Evolutionary conservation across 2,113 vertebrate species (phyloP).

Genomic region (Phodopus roborovskii): DNA sequence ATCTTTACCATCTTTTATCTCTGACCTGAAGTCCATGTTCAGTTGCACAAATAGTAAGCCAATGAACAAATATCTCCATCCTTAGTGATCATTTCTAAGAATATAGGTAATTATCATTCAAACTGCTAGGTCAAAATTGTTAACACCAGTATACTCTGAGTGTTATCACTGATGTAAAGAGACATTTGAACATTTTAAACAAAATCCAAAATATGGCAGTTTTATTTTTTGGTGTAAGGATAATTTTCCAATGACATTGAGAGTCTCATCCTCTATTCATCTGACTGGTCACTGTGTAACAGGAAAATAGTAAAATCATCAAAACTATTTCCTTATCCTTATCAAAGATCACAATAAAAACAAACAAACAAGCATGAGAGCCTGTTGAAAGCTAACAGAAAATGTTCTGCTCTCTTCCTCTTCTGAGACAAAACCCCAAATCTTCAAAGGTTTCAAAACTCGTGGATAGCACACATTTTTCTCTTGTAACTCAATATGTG

Average conservation of each 20-base stretch:
- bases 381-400: not conserved
- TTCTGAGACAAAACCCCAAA: not conserved
- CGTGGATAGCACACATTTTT: not conserved
- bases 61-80: not conserved
- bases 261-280: not conserved
- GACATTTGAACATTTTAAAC: not conserved
- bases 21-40: not conserved
- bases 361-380: not conserved
- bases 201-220: not conserved
- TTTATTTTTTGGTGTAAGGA: not conserved
- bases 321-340: not conserved
- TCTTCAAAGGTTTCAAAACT: not conserved
- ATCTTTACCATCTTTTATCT: accelerated
- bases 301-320: not conserved
- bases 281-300: not conserved
- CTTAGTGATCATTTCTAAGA: not conserved
- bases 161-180: not conserved
- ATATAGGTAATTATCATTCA: not conserved
- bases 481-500: not conserved
- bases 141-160: not conserved
- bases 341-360: not conserved
- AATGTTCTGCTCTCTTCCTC: not conserved
- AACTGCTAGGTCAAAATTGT: not conserved
- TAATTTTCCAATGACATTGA: not conserved
- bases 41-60: not conserved